phyloP scores from a whole-genome alignment of 2,113 vertebrate genomes.

The Leucosticte australis region DNA sequence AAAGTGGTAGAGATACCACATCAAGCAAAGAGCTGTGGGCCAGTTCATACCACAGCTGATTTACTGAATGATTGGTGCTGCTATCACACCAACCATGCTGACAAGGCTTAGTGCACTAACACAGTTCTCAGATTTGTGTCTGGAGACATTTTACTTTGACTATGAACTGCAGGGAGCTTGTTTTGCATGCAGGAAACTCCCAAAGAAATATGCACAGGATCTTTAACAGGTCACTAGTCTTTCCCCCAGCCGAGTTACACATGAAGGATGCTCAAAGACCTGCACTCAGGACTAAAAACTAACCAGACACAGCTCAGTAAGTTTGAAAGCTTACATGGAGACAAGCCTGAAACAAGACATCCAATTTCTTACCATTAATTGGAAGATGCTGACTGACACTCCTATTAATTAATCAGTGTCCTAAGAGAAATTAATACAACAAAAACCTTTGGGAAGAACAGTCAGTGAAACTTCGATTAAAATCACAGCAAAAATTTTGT shows the following conservation, averaged over 20 bases:
- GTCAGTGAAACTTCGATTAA: not conserved
- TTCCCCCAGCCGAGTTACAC: not conserved
- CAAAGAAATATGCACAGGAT: rapidly evolving
- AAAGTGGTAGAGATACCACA: not conserved
- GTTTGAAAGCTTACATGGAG: not conserved
- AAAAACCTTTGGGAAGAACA: not conserved
- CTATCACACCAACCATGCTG: not conserved
- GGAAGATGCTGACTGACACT: not conserved
- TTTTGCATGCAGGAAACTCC: not conserved
- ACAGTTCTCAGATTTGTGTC: not conserved
- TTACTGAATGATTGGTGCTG: not conserved
- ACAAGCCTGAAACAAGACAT: not conserved
- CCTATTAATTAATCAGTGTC: not conserved
- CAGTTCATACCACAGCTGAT: not conserved
- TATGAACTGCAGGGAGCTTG: not conserved
- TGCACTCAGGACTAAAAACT: not conserved
- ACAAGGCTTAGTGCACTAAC: not conserved
- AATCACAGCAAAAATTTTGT: not conserved
- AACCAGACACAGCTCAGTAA: not conserved
- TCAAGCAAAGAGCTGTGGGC: not conserved
- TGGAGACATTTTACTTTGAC: not conserved
- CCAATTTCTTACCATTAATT: not conserved
- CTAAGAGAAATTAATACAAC: not conserved
- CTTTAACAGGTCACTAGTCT: not conserved
- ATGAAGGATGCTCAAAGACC: not conserved